Evolutionary conservation across 1,140 invertebrate species (phyloP).

Genomic region (Luehdorfia chinensis): DNA sequence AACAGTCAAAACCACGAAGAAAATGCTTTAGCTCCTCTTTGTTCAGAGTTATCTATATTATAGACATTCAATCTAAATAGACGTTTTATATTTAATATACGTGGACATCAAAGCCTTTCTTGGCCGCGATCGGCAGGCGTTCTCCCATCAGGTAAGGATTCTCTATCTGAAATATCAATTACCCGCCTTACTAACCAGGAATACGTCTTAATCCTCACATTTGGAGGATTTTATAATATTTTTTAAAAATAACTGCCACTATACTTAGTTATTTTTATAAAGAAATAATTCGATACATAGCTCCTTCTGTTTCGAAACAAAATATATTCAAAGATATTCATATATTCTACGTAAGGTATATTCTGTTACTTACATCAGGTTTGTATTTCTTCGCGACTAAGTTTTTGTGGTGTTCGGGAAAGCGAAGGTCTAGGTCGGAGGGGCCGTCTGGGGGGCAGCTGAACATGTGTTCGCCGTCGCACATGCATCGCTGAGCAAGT

Average conservation of each 20-base stretch:
- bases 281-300: too few species aligned
- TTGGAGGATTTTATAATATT: too few species aligned
- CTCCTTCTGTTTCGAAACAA: too few species aligned
- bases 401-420: conserved; percentile 80
- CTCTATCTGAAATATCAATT: conserved; percentile 75
- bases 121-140: conserved; percentile 90
- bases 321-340: too few species aligned
- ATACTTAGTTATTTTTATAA: too few species aligned
- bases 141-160: conserved; percentile 90
- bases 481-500: conserved; percentile 96
- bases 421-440: conserved; percentile 68
- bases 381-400: conserved; percentile 90
- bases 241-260: too few species aligned
- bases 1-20: conserved; percentile 9
- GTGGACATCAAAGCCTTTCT: conserved; percentile 87
- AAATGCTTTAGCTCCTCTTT: conserved; percentile 2
- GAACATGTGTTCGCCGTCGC: conserved; percentile 99
- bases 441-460: conserved; percentile 81
- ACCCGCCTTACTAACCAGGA: conserved; percentile 10
- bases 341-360: too few species aligned
- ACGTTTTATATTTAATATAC: conserved; percentile 39
- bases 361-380: conserved; percentile 71
- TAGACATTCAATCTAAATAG: conserved; percentile 34
- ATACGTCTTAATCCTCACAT: too few species aligned
- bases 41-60: conserved; percentile 28